Base-by-base conservation (phyloP, 2,888 invertebrate genomes). In the Lasioglossum leucozonium region DNA sequence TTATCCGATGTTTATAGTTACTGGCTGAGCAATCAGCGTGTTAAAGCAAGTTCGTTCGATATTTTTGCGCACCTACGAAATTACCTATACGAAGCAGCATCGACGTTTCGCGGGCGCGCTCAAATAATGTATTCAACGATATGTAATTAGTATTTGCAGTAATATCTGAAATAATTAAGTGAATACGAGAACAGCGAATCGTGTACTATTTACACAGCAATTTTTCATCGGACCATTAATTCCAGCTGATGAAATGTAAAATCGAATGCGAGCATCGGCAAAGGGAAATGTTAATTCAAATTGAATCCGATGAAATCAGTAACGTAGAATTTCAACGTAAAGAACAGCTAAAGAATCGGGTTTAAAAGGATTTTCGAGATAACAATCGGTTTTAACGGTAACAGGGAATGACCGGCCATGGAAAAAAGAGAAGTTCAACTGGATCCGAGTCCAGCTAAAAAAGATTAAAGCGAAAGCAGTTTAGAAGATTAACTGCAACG, bases 381-480 rank as follows among this genome's bases (percentile, higher is more conserved):
- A 0, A 55, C 34, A 69, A 71, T 40, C 51, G 55, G 42, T 34
- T 44, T 10, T 30, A 6, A 18, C 47, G 58, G 65, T 67, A 80
- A 62, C 74, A 44, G 62, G 62, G 78, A 88, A 71, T 74, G 72
- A 79, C 74, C 51, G 74, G 62, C 5, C 71, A 72, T 73, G 40
- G 58, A 55, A 81, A 81, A 67, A 75, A 55, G 55, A 73, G 71
- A 85, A 81, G 72, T 86, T 79, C 13, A 73, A 73, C 44, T 55
- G 71, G 86, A 83, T 88, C 62, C 77, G 42, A 74, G 69, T 79
- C 58, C 51, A 82, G 84, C 81, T 81, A 80, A 84, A 82, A 82
- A 84, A 81, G 85, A 89, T 89, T 85, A 87, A 86, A 86, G 76
- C 82, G 76, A 55, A 82, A 82, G 72, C 81, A 84, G 81, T 84